Conservation (phyloP, 2,888 invertebrate genomes). For the Leptura quadrifasciata region DNA sequence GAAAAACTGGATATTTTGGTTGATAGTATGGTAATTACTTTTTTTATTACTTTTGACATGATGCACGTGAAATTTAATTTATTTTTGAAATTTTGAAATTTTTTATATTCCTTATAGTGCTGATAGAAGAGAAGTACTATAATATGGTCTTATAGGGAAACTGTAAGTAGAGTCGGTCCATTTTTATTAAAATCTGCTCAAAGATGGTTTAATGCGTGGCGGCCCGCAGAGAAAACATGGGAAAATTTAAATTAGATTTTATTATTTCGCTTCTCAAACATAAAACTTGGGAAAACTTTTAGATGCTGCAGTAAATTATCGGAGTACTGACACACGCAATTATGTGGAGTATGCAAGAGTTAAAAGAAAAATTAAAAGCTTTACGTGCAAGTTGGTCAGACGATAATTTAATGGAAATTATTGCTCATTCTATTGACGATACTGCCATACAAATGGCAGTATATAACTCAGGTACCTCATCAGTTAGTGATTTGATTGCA, state of each 20-base stretch:
- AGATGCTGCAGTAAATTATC: slow-evolving; percentile 27
- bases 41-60: too few relatives aligned
- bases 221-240: background rate
- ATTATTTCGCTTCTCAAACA: background rate
- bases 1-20: too few relatives aligned
- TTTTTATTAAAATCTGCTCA: background rate
- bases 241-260: background rate
- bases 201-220: background rate
- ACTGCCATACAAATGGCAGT: slow-evolving; percentile 31
- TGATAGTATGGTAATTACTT: too few relatives aligned
- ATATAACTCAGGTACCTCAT: slow-evolving; percentile 32
- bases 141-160: too few relatives aligned
- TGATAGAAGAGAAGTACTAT: too few relatives aligned
- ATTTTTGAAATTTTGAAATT: too few relatives aligned
- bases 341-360: slow-evolving; percentile 23
- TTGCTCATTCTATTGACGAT: slow-evolving; percentile 39
- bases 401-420: slow-evolving; percentile 39
- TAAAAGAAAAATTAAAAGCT: slow-evolving; percentile 27
- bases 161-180: background rate
- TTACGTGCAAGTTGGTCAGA: slow-evolving; percentile 36
- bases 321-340: slow-evolving; percentile 20
- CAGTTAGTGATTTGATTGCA: slow-evolving; percentile 42
- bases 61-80: too few relatives aligned
- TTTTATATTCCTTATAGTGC: too few relatives aligned
- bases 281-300: slow-evolving; percentile 16